These are phyloP conservation scores for Thamnophis elegans DNA, from an alignment of 2,797 vertebrate species.

Conservation along the genomic window DNA sequence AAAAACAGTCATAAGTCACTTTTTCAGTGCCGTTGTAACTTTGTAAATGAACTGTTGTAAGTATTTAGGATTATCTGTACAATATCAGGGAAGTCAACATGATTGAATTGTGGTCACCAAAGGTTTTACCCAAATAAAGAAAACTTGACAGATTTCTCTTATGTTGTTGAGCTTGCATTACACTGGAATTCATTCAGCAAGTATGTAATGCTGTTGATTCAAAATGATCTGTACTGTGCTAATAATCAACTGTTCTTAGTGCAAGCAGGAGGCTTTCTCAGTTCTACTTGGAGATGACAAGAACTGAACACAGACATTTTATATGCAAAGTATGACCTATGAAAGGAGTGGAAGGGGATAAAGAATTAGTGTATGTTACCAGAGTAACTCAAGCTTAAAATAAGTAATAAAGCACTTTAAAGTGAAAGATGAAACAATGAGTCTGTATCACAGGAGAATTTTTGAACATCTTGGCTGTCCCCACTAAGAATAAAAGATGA, in stretches of 20 bases:
- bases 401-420: not conserved
- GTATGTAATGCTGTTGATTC: not conserved
- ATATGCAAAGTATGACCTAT: not conserved
- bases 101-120: not conserved
- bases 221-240: not conserved
- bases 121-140: not conserved
- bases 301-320: not conserved
- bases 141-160: not conserved
- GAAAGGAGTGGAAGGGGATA: not conserved
- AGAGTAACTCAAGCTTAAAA: not conserved
- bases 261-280: not conserved
- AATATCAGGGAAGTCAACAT: not conserved
- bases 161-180: not conserved
- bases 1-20: too few species aligned
- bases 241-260: not conserved
- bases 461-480: not conserved
- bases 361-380: not conserved
- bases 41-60: not conserved
- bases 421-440: not conserved
- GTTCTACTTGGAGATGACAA: not conserved
- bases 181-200: not conserved
- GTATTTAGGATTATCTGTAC: not conserved
- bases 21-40: not conserved
- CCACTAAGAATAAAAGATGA: not conserved
- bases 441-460: not conserved